Evolutionary conservation across 2,888 invertebrate species (phyloP), one percentile per base, ranked within the genome.

Genomic region (Nemotelus nigrinus): DNA sequence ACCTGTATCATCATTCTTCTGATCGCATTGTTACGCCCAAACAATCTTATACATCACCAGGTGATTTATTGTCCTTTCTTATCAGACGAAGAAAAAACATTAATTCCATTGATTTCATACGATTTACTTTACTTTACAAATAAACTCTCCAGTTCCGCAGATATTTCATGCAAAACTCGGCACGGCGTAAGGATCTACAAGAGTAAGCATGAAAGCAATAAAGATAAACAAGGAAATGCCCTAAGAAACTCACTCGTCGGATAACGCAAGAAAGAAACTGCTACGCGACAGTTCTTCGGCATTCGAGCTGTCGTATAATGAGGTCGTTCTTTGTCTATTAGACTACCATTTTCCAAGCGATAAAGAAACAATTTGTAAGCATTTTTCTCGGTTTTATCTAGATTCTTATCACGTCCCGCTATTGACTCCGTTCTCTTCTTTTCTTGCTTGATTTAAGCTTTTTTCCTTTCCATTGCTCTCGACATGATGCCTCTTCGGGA

Each of bases 301-400:
- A 64, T 67, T 74, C 77, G 72, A 57, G 77, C 77, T 77, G 68
- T 55, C 77, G 72, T 74, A 78, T 78, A 78, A 78, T 78, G 78
- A 77, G 77, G 74, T 78, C 78, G 74, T 77, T 77, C 78, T 74
- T 78, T 78, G 78, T 78, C 78, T 78, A 78, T 78, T 78, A 78
- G 72, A 77, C 71, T 78, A 67, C 74, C 76, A 78, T 78, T 78
- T 68, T 70, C 78, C 63, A 76, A 71, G 63, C 76, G 78, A 78
- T 78, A 78, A 78, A 78, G 71, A 78, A 78, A 78, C 78, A 78
- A 76, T 78, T 78, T 78, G 78, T 78, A 76, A 76, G 76, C 76
- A 78, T 76, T 76, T 78, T 76, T 58, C 45, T 70, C 39, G 44
- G 70, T 70, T 55, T 76, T 76, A 70, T 76, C 63, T 70, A 63